phyloP scores from a whole-genome alignment of 2,888 invertebrate genomes.

The Germaria angustata region DNA sequence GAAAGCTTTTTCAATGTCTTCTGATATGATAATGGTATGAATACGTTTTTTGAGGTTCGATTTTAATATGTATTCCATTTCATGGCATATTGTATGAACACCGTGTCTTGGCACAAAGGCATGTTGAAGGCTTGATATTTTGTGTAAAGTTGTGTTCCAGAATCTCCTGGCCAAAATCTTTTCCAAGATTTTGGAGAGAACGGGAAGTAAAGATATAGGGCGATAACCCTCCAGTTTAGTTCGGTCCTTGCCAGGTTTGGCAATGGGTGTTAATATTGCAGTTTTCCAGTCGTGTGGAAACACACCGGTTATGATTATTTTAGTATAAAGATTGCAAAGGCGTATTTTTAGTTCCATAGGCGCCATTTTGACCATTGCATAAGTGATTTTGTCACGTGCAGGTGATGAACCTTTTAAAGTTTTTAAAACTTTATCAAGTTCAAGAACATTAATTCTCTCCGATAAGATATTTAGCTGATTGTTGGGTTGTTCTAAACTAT shows the following conservation, averaged over 20 bases:
- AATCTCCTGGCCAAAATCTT: neutral
- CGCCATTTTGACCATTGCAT: neutral
- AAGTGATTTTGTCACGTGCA: neutral
- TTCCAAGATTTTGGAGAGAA: constrained; percentile 1
- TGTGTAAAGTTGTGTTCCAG: neutral
- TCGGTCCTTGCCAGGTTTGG: too few species aligned
- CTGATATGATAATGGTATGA: neutral
- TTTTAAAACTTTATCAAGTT: neutral
- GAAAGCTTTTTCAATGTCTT: constrained; percentile 17
- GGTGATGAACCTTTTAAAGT: neutral
- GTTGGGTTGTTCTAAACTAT: neutral
- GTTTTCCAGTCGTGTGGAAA: constrained; percentile 16
- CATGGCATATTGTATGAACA: neutral
- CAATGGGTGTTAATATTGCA: neutral
- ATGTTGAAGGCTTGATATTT: neutral
- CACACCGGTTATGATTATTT: neutral
- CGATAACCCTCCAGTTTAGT: too few species aligned
- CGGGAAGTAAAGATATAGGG: constrained; percentile 4
- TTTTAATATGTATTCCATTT: neutral
- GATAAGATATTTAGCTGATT: neutral
- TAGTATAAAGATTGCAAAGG: neutral
- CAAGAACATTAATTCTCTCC: neutral
- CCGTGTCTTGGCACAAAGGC: constrained; percentile 1
- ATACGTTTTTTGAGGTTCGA: neutral
- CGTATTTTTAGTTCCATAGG: neutral